Base-by-base conservation (phyloP, 2,888 invertebrate species). In the Drepana falcataria region DNA sequence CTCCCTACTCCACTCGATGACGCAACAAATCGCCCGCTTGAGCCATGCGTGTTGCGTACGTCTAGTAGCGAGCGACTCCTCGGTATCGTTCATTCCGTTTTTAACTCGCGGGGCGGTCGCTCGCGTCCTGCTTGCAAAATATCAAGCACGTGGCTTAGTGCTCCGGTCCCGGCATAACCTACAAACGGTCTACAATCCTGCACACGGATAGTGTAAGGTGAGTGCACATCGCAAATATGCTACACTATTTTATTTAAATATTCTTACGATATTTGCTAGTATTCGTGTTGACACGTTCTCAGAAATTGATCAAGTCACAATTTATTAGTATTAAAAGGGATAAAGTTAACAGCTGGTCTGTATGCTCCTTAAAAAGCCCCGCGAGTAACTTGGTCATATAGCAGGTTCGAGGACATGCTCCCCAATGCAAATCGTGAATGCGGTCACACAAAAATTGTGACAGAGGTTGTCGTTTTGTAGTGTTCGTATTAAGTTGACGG, bases 101-200 rank as follows among this genome's bases (percentile, higher is more conserved):
- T 73, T 80, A 81, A 77, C 79, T 71, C 69, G 76, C 81, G 80
- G 65, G 69, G 57, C 61, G 71, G 65, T 56, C 72, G 79, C 77
- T 77, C 75, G 83, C 71, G 74, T 66, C 63, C 59, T 63, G 58
- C 65, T 60, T 68, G 64, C 78, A 76, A 75, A 76, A 76, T 75
- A 69, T 79, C 78, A 76, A 81, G 75, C 87, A 87, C 87, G 87
- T 88, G 87, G 85, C 83, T 70, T 61, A 61, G 78, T 78, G 80
- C 74, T 72, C 73, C 74, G 68, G 69, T 73, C 69, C 66, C 71
- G 74, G 72, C 79, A 75, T 81, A 81, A 81, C 81, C 81, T 81
- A 69, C 63, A 70, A 70, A 55, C 37, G 49, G 41, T 35, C 53
- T 52, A 48, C 47, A 33, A 34, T 40, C 63, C 59, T 53, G 55